Evolutionary conservation across 2,797 vertebrate genomes (phyloP), one percentile per base, ranked within the genome.

Genomic region (Uromys caudimaculatus): DNA sequence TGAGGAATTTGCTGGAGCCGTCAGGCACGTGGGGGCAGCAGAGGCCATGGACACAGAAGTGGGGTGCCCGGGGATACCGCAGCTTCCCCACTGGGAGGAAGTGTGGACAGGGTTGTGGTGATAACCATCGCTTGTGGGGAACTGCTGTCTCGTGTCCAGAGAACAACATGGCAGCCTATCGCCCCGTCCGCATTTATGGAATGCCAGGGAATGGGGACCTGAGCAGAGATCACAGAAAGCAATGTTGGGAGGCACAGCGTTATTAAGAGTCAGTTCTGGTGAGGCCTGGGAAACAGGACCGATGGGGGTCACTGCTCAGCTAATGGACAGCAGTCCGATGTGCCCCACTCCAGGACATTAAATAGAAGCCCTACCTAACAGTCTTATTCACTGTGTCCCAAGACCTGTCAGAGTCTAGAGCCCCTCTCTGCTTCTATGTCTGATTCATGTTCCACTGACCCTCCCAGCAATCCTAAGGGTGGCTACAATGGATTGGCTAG

Each of bases 401-500:
- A 50, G 67, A 19, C 17, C 52, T 56, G 76, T n/a, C 21, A 24
- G n/a, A 60, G 56, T 1, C 47, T 38, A 29, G 23, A 71, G 56
- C 67, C 29, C n/a, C 29, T 11, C 52, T 90, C 79, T 52, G 35
- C 56, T 41, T 73, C 85, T 17, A 17, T 56, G 47, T 85, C 23
- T 0, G n/a, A 67, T 1, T 1, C 11, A 3, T 0, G 21, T 8
- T 35, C 47, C 27, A 24, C 44, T 0, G 27, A 5, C 1, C 24
- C 84, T 32, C 47, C 11, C 11, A 44, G 29, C 27, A 58, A 6
- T 60, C 60, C 35, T 2, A 0, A 2, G 6, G 19, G 38, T 13
- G 17, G 29, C 16, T 4, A 24, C 0, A 3, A 2, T 56, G 35
- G 38, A 0, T 1, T 71, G 19, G 52, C 77, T 0, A 8, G 64